These are phyloP conservation scores for Ostrea edulis DNA, from an alignment of 1,140 invertebrate genomes.

Conservation along the genomic window DNA sequence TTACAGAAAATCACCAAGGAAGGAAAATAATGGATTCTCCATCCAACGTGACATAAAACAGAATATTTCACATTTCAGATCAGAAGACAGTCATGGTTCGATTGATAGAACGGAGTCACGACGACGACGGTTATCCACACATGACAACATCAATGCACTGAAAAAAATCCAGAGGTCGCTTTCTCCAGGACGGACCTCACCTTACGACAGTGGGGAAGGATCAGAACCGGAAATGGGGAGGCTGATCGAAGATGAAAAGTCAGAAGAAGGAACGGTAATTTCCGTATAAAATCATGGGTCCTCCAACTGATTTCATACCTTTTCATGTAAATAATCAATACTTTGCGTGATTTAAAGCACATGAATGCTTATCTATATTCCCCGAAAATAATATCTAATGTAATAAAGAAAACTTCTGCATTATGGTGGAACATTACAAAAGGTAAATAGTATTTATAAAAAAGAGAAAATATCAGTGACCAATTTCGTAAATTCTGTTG, in stretches of 20 bases:
- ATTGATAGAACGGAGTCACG: background rate
- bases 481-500: no score
- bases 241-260: constrained; percentile 48
- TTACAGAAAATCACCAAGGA: background rate
- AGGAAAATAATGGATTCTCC: background rate
- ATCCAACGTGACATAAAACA: background rate
- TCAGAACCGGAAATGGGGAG: background rate
- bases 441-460: no score
- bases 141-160: background rate
- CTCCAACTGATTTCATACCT: no score
- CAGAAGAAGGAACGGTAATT: constrained; percentile 49
- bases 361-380: no score
- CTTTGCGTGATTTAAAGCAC: no score
- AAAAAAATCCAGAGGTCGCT: background rate
- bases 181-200: background rate
- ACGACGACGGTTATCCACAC: background rate
- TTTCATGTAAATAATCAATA: no score
- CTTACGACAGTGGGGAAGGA: background rate
- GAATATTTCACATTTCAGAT: background rate
- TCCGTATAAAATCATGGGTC: no score
- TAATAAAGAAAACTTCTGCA: no score
- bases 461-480: no score
- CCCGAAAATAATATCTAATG: no score
- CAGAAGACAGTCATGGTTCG: background rate
- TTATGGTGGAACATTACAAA: no score